phyloP scores from a whole-genome alignment of 1,140 invertebrate genomes.

The Zophobas atratus region DNA sequence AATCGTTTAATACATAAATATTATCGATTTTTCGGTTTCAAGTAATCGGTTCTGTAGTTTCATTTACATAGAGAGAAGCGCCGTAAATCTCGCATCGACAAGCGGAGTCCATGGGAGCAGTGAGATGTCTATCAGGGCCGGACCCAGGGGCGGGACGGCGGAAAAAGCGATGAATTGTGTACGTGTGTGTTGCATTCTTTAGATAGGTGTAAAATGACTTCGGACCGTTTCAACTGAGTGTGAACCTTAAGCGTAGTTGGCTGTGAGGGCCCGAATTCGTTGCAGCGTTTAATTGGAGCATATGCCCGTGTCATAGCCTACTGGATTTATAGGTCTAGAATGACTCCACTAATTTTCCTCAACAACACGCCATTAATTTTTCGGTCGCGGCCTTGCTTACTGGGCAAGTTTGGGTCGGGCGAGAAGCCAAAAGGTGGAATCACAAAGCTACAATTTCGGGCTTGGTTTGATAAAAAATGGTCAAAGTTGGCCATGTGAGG shows the following conservation, averaged over 20 bases:
- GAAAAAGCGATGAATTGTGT: slow-evolving; percentile 39
- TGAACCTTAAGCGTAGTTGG: slow-evolving; percentile 38
- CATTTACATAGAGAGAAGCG: too few species aligned
- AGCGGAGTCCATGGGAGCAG: background rate
- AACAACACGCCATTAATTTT: slow-evolving; percentile 57
- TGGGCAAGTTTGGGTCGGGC: too few species aligned
- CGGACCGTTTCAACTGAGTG: slow-evolving; percentile 23
- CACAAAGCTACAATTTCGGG: too few species aligned
- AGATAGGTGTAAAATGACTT: slow-evolving; percentile 50
- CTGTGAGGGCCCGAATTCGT: slow-evolving; percentile 44
- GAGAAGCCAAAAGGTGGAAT: too few species aligned
- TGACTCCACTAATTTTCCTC: slow-evolving; percentile 58
- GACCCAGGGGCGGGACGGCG: background rate
- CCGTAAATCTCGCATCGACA: slow-evolving; percentile 5
- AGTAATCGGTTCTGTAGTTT: too few species aligned
- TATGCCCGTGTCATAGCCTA: slow-evolving; percentile 57
- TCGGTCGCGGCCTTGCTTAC: background rate
- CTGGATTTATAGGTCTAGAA: slow-evolving; percentile 58
- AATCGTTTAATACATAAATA: too few species aligned
- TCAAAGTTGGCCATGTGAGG: too few species aligned
- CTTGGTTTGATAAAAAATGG: too few species aligned
- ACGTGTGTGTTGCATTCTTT: slow-evolving; percentile 33
- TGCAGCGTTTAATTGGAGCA: slow-evolving; percentile 58
- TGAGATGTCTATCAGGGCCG: slow-evolving; percentile 30
- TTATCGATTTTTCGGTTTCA: too few species aligned